Conservation (phyloP, 2,888 invertebrate species). For the Liodrosophila aerea region DNA sequence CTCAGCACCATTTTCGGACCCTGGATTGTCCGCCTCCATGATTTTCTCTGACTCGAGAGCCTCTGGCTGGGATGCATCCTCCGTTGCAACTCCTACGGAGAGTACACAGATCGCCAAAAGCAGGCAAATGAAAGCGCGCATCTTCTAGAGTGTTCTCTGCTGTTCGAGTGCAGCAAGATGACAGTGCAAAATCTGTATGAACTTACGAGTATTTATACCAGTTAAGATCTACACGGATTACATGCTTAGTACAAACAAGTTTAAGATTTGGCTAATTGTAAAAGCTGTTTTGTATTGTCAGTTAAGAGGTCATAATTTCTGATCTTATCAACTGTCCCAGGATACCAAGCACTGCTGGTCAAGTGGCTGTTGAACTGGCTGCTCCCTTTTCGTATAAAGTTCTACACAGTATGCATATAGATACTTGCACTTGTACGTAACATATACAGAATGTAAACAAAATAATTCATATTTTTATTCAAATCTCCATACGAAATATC, state of each 20-base stretch:
- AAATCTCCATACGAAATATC: no score
- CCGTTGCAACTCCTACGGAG: constrained; percentile 7
- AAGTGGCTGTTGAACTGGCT: constrained; percentile 37
- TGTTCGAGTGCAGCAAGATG: neutral
- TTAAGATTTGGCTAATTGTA: constrained; percentile 36
- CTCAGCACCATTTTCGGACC: constrained; percentile 5
- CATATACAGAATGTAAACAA: no score
- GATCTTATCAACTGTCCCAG: constrained; percentile 35
- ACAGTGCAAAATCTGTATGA: neutral
- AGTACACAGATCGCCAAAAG: constrained; percentile 14
- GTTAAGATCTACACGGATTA: constrained; percentile 1
- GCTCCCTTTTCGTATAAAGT: neutral
- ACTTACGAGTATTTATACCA: constrained; percentile 33
- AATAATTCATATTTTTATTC: no score
- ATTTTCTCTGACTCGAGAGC: constrained; percentile 4
- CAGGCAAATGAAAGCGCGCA: constrained; percentile 17
- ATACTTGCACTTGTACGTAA: no score
- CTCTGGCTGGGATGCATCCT: constrained; percentile 3
- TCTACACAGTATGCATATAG: no score
- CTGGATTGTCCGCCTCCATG: neutral
- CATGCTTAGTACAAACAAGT: constrained; percentile 2
- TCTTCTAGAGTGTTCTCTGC: constrained; percentile 17
- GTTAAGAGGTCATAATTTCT: constrained; percentile 25
- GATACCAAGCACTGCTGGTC: constrained; percentile 37
- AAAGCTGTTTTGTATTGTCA: constrained; percentile 34